Percentiles rank a stretch among this genome's conserved stretches.
phyloP scores from a whole-genome alignment of 2,888 invertebrate genomes.

The Psylliodes chrysocephalus region DNA sequence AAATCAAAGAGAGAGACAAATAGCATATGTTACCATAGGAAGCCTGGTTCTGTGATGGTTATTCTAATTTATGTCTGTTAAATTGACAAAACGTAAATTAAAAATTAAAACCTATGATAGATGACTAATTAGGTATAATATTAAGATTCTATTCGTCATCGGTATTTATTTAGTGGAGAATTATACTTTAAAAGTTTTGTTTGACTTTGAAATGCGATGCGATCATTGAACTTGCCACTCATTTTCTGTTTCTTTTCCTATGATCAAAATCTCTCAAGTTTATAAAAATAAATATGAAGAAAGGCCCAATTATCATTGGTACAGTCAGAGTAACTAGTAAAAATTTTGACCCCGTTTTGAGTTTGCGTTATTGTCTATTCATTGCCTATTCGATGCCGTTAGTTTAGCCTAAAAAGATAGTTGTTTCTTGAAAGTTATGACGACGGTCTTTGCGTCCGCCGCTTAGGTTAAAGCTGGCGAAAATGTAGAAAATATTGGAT shows the following conservation, averaged over 20 bases:
- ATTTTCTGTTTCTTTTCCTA: conserved; percentile 62
- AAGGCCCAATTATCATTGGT: conserved; percentile 61
- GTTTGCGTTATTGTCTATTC: conserved; percentile 57
- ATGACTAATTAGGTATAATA: conserved; percentile 30
- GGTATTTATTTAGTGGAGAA: not conserved
- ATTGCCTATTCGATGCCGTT: conserved; percentile 59
- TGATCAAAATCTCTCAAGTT: conserved; percentile 61
- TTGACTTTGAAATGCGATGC: conserved; percentile 40
- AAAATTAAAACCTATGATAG: conserved; percentile 17
- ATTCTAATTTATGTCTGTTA: conserved; percentile 10
- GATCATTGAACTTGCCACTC: conserved; percentile 61
- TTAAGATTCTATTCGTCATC: conserved; percentile 7
- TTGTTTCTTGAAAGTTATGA: conserved; percentile 48
- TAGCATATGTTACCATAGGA: conserved; percentile 30
- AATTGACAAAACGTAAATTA: conserved; percentile 17
- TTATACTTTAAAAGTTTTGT: conserved; percentile 23
- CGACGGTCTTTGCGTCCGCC: conserved; percentile 43
- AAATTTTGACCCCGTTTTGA: conserved; percentile 65
- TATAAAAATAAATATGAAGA: conserved; percentile 65
- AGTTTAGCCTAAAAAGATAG: conserved; percentile 57
- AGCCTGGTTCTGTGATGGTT: conserved; percentile 5
- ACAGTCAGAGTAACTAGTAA: conserved; percentile 57
- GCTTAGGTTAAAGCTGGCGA: conserved; percentile 39
- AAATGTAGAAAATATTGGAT: conserved; percentile 51
- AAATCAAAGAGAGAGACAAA: conserved; percentile 52